phyloP scores from a whole-genome alignment of 2,888 invertebrate genomes.

The Holacanthella duospinosa region DNA sequence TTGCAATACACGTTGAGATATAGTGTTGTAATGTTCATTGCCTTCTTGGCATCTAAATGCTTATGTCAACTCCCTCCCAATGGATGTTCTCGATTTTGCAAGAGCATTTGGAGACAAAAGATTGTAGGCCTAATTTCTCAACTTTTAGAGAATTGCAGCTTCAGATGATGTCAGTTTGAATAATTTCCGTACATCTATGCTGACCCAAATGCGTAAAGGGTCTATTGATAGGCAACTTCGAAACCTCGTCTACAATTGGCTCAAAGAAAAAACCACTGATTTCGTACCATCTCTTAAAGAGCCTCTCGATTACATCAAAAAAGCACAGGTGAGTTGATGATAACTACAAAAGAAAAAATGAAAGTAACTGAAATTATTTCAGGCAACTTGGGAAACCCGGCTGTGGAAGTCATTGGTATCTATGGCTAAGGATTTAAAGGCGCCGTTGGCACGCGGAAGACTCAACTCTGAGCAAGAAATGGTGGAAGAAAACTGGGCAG shows the following conservation, averaged over 20 bases:
- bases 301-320: constrained; percentile 62
- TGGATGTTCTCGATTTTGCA: too few species aligned
- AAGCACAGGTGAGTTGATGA: constrained; percentile 57
- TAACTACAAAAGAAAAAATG: background rate
- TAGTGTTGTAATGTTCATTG: too few species aligned
- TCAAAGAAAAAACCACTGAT: constrained; percentile 44
- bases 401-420: constrained; percentile 90
- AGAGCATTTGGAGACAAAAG: too few species aligned
- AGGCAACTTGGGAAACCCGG: constrained; percentile 68
- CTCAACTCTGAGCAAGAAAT: constrained; percentile 69
- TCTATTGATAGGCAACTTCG: constrained; percentile 71
- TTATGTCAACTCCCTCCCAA: too few species aligned
- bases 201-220: constrained; percentile 62
- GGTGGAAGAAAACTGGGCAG: constrained; percentile 75
- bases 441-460: constrained; percentile 67
- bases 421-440: constrained; percentile 79
- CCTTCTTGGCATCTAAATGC: too few species aligned
- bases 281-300: constrained; percentile 42
- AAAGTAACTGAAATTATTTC: background rate
- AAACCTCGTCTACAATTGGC: constrained; percentile 74
- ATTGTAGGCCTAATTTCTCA: too few species aligned
- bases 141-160: too few species aligned
- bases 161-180: constrained; percentile 44
- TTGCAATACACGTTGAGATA: too few species aligned
- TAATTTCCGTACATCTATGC: constrained; percentile 64